These are phyloP conservation scores for Caenorhabditis virilis DNA, from an alignment of 2,888 invertebrate genomes.

Conservation along the genomic window DNA sequence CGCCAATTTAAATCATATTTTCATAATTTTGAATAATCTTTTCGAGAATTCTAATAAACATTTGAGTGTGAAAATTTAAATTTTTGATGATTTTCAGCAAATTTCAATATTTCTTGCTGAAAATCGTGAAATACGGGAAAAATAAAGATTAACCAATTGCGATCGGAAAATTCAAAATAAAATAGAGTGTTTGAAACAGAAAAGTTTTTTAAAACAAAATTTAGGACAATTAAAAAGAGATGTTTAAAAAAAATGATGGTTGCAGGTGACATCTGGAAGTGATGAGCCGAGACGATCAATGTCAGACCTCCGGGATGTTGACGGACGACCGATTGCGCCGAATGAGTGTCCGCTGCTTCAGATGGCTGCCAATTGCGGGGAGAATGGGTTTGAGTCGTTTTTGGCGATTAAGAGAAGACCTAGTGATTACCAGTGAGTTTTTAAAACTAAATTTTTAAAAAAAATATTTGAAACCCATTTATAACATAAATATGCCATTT, in stretches of 20 bases:
- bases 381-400: conserved; percentile 74
- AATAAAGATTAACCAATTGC: not conserved
- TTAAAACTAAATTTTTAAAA: not conserved
- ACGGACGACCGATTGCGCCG: conserved; percentile 90
- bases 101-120: no score
- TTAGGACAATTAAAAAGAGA: no score
- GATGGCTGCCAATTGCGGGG: conserved; percentile 56
- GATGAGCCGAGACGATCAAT: conserved; percentile 23
- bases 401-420: conserved; percentile 34
- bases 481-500: no score
- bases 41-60: no score
- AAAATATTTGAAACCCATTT: no score
- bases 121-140: no score
- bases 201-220: no score
- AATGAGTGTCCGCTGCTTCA: conserved; percentile 84
- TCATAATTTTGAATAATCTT: no score
- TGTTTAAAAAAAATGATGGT: no score
- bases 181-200: not conserved
- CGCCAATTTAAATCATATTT: no score
- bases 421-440: conserved; percentile 34
- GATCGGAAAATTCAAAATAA: not conserved
- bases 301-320: conserved; percentile 31
- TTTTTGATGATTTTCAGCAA: no score
- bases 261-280: conserved; percentile 17
- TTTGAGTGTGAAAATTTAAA: no score